phyloP scores from a whole-genome alignment of 1,140 invertebrate species.

The Drosophila mauritiana region DNA sequence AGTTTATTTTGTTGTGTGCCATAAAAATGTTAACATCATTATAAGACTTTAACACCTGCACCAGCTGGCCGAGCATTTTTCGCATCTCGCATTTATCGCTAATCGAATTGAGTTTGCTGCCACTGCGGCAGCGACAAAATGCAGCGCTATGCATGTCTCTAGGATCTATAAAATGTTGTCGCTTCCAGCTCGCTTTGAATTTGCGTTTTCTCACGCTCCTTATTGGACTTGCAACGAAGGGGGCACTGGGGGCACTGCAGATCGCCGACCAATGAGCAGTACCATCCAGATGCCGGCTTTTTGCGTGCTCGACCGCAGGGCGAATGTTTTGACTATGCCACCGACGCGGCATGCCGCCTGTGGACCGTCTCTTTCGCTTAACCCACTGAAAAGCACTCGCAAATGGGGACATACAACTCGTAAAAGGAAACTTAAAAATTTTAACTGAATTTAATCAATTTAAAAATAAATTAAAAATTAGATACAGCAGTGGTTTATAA shows the following conservation, averaged over 20 bases:
- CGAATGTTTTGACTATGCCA: slow-evolving; percentile 76
- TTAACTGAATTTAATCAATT: background rate
- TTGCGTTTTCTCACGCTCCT: slow-evolving; percentile 81
- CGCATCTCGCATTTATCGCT: slow-evolving; percentile 77
- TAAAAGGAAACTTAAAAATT: background rate
- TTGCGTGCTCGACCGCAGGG: slow-evolving; percentile 74
- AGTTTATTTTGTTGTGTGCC: slow-evolving; percentile 73
- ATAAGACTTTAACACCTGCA: slow-evolving; percentile 79
- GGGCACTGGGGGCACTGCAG: slow-evolving; percentile 4
- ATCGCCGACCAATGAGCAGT: slow-evolving; percentile 32
- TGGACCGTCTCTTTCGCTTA: slow-evolving; percentile 33
- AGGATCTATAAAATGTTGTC: slow-evolving; percentile 76
- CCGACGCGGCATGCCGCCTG: slow-evolving; percentile 62
- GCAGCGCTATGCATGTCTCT: slow-evolving; percentile 44
- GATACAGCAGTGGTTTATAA: too few relatives aligned
- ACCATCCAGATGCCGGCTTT: slow-evolving; percentile 49
- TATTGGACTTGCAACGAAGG: slow-evolving; percentile 72
- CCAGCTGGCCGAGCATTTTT: slow-evolving; percentile 56
- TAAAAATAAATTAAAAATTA: background rate
- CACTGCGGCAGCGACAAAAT: slow-evolving; percentile 29
- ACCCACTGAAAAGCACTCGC: slow-evolving; percentile 10
- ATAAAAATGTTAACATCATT: slow-evolving; percentile 83
- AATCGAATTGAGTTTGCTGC: slow-evolving; percentile 67
- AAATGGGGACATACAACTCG: background rate
- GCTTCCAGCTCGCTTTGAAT: slow-evolving; percentile 74